Percentiles rank a stretch among this genome's conserved stretches.
Conservation (phyloP, 2,797 vertebrate genomes). For the Crotalus adamanteus region DNA sequence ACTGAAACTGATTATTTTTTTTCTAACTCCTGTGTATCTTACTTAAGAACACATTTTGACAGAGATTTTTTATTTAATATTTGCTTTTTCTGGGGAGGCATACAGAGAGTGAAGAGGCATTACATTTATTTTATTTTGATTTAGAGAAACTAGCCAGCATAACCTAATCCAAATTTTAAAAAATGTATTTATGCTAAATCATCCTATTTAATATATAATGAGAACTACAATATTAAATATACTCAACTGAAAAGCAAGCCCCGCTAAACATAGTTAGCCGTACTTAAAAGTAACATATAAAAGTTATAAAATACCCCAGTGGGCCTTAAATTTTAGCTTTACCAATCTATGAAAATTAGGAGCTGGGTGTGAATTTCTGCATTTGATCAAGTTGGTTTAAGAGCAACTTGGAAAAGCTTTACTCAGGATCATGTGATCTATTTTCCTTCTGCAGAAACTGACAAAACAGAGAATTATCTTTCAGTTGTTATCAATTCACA, state of each 20-base stretch:
- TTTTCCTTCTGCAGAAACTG: slow-evolving; percentile 62
- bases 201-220: background rate
- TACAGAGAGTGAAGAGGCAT: background rate
- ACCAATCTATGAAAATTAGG: background rate
- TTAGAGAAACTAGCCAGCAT: background rate
- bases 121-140: background rate
- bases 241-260: background rate
- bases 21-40: background rate
- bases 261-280: background rate
- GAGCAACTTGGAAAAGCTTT: background rate
- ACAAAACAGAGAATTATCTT: slow-evolving; percentile 66
- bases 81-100: background rate
- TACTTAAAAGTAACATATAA: background rate
- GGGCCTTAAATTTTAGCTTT: background rate
- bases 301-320: background rate
- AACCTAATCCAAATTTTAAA: background rate
- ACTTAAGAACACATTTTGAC: background rate
- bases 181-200: background rate
- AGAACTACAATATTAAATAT: background rate
- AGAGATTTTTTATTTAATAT: background rate
- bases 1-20: background rate
- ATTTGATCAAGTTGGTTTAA: background rate
- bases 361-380: background rate
- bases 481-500: slow-evolving; percentile 67
- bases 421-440: slow-evolving; percentile 17